These are phyloP conservation scores for Hyalella azteca DNA, from an alignment of 2,888 invertebrate genomes.

Conservation along the genomic window DNA sequence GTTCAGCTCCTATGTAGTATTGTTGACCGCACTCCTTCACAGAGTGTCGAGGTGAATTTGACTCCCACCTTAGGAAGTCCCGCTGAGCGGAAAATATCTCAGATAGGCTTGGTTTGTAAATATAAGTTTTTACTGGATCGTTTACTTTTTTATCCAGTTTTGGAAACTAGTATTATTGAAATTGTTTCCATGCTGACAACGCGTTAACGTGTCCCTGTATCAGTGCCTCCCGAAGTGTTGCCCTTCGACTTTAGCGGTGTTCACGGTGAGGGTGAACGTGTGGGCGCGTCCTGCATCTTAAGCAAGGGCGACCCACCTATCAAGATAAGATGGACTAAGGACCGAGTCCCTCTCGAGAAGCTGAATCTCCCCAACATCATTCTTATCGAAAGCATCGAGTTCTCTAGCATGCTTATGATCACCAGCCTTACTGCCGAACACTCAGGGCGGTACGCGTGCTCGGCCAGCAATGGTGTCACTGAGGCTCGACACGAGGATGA, in stretches of 20 bases:
- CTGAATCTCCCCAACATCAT: conserved; percentile 42
- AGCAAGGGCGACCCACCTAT: conserved; percentile 56
- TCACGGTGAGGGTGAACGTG: conserved; percentile 49
- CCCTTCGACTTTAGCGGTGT: conserved; percentile 51
- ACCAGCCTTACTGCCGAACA: conserved; percentile 43
- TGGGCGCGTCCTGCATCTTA: conserved; percentile 52
- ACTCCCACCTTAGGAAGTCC: too few relatives aligned
- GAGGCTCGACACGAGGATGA: conserved; percentile 41
- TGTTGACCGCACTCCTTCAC: too few relatives aligned
- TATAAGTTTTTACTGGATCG: too few relatives aligned
- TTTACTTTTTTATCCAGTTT: too few relatives aligned
- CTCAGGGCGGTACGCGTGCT: conserved; percentile 50
- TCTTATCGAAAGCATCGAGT: conserved; percentile 44
- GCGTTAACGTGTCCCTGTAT: too few relatives aligned
- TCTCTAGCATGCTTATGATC: conserved; percentile 52
- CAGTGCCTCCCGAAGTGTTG: conserved; percentile 46
- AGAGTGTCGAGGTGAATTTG: too few relatives aligned
- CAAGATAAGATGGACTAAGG: conserved; percentile 53
- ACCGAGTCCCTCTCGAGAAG: conserved; percentile 45
- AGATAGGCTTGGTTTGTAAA: too few relatives aligned
- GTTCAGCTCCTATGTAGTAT: too few relatives aligned
- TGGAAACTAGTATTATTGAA: too few relatives aligned
- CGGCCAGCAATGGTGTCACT: conserved; percentile 41
- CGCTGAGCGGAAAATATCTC: too few relatives aligned
- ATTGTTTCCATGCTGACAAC: too few relatives aligned